Evolutionary conservation across 1,140 invertebrate species (phyloP), one percentile per base, ranked within the genome.

Genomic region (Bombus consobrinus): DNA sequence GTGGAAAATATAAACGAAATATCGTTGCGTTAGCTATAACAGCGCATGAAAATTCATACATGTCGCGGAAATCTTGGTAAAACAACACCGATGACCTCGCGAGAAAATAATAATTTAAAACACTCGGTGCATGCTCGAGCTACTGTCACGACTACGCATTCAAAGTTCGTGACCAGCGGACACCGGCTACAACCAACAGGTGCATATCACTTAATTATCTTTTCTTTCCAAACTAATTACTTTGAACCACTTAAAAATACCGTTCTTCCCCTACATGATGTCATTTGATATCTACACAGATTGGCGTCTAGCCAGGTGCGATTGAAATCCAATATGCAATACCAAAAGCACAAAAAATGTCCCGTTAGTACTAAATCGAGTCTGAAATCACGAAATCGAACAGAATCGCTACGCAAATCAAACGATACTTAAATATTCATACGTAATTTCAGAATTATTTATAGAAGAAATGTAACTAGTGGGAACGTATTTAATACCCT

Each of bases 261-360:
- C 84, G 62, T 28, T 34, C 72, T 28, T 76, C 78, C 34, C 34
- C 76, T 64, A 59, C 32, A 43, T n/a, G 62, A 64, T 66, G 66
- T 79, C 57, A 34, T 89, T 87, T 82, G 59, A 47, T 81, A 87
- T 32, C 82, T 64, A 47, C 71, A 75, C 71, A 59, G 68, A 28
- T 79, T 90, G 86, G 88, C 89, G 62, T 41, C 8, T 43, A 57
- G 88, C 88, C 88, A 90, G 79, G 68, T 32, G 57, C 64, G 3
- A 83, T 89, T 85, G 62, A 89, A 87, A 87, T 73, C 64, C 86
- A 75, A 90, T 85, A 90, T 82, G 88, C 66, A 72, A 77, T 72
- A 76, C 37, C 69, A 59, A 81, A 87, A 85, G 37, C 22, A 32
- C 64, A 22, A 68, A 66, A 83, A 81, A 47, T 15, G 22, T 73